Evolutionary conservation across 2,113 vertebrate species (phyloP).

Genomic region (Phrynocephalus versicolor): DNA sequence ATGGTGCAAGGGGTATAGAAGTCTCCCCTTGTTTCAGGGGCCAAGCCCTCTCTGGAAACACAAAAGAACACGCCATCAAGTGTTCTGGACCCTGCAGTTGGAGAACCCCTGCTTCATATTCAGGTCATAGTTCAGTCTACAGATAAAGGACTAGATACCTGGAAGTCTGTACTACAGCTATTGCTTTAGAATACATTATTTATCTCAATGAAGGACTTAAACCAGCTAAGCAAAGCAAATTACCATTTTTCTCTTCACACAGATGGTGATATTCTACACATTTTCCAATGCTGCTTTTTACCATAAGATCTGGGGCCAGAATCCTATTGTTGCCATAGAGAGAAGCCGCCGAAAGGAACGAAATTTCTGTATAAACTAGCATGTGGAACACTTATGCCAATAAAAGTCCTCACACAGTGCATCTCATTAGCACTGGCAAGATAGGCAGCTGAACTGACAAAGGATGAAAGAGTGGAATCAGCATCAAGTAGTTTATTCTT

Average conservation of each 20-base stretch:
- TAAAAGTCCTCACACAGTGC: not conserved
- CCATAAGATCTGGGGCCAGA: not conserved
- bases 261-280: not conserved
- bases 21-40: not conserved
- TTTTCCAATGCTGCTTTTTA: not conserved
- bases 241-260: not conserved
- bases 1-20: not conserved
- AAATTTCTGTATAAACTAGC: constrained; percentile 16
- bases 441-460: constrained; percentile 41
- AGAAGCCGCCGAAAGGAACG: not conserved
- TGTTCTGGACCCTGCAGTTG: no score
- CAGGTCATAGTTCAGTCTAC: not conserved
- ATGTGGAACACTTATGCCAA: constrained; percentile 21
- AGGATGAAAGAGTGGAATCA: constrained; percentile 30
- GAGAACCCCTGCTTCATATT: not conserved
- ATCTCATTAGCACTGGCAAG: constrained; percentile 16
- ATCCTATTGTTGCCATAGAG: not conserved
- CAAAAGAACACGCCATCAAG: not conserved
- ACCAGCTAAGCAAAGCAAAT: not conserved
- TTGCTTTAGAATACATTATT: not conserved
- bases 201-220: not conserved
- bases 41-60: not conserved
- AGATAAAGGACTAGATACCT: no score
- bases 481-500: constrained; percentile 41
- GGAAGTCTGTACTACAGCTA: not conserved